A percentile compares a stretch with the other conserved stretches of the same genome.
phyloP scores from a whole-genome alignment of 2,797 vertebrate species.

The Rhinichthys osculus region DNA sequence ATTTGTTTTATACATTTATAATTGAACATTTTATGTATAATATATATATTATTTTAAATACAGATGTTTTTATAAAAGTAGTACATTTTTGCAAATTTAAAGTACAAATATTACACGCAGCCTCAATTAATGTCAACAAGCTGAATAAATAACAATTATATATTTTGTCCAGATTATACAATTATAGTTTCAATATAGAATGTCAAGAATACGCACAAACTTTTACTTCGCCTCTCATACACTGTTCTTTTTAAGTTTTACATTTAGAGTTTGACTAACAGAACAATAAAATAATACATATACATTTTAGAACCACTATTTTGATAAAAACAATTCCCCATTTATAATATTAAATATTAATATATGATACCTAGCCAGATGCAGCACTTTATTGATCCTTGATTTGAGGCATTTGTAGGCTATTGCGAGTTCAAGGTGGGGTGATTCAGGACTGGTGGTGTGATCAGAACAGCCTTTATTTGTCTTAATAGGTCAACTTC shows the following conservation, averaged over 20 bases:
- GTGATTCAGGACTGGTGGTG: background rate
- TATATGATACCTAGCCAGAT: background rate
- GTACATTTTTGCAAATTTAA: background rate
- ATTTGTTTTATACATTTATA: background rate
- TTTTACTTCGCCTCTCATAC: background rate
- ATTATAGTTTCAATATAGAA: background rate
- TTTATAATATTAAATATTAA: background rate
- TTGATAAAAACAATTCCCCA: background rate
- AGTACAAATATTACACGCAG: background rate
- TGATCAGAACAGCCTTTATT: slow-evolving; percentile 30
- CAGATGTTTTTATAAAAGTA: background rate
- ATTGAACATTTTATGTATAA: background rate
- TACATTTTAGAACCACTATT: background rate
- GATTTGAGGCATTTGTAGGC: background rate
- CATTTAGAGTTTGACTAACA: background rate
- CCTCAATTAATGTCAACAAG: background rate
- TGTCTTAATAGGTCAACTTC: background rate
- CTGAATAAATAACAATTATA: background rate
- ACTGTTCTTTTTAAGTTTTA: background rate
- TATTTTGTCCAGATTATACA: background rate
- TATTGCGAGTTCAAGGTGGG: slow-evolving; percentile 17
- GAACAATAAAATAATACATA: background rate
- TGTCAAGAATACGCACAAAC: background rate
- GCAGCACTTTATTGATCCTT: background rate
- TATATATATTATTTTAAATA: background rate